A percentile compares a stretch with the other conserved stretches of the same genome.
phyloP scores from a whole-genome alignment of 2,113 vertebrate species.

The Nothobranchius furzeri region DNA sequence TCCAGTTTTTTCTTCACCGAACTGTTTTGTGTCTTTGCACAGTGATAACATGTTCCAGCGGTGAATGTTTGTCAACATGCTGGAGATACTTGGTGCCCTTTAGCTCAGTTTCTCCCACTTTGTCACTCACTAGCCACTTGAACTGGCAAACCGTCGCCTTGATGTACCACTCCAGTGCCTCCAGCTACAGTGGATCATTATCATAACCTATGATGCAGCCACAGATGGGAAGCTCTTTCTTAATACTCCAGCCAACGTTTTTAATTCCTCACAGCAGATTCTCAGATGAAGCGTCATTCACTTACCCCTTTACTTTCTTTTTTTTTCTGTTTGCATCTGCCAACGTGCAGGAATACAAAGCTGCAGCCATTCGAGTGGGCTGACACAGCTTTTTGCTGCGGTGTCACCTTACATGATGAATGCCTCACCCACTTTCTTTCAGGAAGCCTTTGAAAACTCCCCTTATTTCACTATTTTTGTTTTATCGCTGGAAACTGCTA shows the following conservation, averaged over 20 bases:
- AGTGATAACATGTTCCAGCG: constrained; percentile 63
- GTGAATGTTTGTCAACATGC: constrained; percentile 56
- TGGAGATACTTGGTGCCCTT: constrained; percentile 49
- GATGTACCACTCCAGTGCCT: constrained; percentile 69
- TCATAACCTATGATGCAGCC: constrained; percentile 66
- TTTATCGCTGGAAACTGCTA: constrained; percentile 41
- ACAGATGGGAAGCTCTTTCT: constrained; percentile 56
- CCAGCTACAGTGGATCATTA: constrained; percentile 66
- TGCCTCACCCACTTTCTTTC: constrained; percentile 65
- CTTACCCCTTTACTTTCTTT: constrained; percentile 5
- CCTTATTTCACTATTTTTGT: constrained; percentile 60
- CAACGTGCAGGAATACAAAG: constrained; percentile 51
- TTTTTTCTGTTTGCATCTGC: constrained; percentile 25
- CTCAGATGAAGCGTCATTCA: constrained; percentile 22
- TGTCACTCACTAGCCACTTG: constrained; percentile 75
- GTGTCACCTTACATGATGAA: constrained; percentile 74
- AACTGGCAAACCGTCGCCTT: constrained; percentile 75
- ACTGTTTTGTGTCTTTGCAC: constrained; percentile 43
- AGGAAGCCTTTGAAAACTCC: constrained; percentile 59
- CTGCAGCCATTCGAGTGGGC: constrained; percentile 56
- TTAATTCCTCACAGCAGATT: constrained; percentile 32
- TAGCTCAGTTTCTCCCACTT: constrained; percentile 61
- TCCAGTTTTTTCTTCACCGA: constrained; percentile 16
- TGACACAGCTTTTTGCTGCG: constrained; percentile 61
- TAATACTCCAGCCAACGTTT: constrained; percentile 52